Conservation (phyloP, 2,797 vertebrate genomes). For the Enteromius afrohamiltoni region DNA sequence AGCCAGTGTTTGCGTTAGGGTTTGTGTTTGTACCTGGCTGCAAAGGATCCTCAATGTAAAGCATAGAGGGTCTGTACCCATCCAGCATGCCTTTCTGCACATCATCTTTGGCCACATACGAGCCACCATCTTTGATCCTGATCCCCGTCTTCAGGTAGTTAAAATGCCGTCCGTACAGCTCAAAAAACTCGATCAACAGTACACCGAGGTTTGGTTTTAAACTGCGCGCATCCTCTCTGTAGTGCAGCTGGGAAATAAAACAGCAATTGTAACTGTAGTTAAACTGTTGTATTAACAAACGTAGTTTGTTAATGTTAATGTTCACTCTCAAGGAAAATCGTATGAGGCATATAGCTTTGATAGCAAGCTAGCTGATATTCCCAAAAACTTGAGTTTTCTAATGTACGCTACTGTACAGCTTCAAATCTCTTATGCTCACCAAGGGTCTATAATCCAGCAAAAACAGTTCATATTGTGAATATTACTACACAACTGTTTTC, state of each 20-base stretch:
- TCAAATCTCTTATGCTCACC: neutral
- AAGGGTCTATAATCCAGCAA: neutral
- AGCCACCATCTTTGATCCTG: constrained; percentile 96
- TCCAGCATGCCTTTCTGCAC: constrained; percentile 97
- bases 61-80: constrained; percentile 96
- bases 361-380: neutral
- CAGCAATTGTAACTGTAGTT: neutral
- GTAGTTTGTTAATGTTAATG: no score
- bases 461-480: neutral
- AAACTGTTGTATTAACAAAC: neutral
- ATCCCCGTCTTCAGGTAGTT: constrained; percentile 99
- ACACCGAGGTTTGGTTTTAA: constrained; percentile 95
- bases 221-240: constrained; percentile 90
- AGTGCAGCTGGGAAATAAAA: constrained; percentile 83
- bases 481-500: neutral
- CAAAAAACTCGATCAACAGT: constrained; percentile 98
- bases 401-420: neutral
- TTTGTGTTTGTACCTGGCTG: constrained; percentile 85
- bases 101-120: constrained; percentile 97
- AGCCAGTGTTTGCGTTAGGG: neutral
- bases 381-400: neutral
- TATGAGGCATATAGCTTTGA: neutral
- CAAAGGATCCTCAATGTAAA: constrained; percentile 96
- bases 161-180: constrained; percentile 96
- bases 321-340: neutral